Percentiles rank a stretch among this genome's conserved stretches.
These are phyloP conservation scores for Arbacia lixula DNA, from an alignment of 53 echinoderm and acorn worm genomes.

Conservation along the genomic window DNA sequence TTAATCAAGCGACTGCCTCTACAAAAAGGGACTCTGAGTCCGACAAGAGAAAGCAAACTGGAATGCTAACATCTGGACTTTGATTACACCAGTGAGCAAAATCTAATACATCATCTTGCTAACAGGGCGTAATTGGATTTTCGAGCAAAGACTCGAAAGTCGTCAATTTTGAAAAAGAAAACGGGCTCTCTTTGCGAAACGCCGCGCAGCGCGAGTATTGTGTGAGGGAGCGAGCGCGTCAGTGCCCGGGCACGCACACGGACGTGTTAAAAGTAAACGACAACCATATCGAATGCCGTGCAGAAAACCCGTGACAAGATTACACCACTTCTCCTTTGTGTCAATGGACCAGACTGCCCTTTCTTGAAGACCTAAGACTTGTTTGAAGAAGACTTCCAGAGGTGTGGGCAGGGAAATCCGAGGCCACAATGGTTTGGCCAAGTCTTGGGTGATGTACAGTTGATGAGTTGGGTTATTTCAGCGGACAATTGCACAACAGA, in stretches of 20 bases:
- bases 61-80: conserved; percentile 42
- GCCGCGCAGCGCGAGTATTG: conserved; percentile 6
- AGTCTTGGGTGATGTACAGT: conserved; percentile 5
- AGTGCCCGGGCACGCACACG: conserved; percentile 11
- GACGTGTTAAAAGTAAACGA: conserved; percentile 43
- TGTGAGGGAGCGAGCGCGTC: neutral
- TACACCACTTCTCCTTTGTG: conserved; percentile 14
- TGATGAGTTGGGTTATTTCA: conserved; percentile 20
- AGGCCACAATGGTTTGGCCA: neutral
- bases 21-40: too few species aligned
- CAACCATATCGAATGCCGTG: conserved; percentile 14
- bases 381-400: conserved; percentile 8
- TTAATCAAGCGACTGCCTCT: conserved; percentile 39
- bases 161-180: conserved; percentile 37
- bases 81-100: conserved; percentile 42
- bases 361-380: conserved; percentile 30
- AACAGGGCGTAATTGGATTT: conserved; percentile 49
- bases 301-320: conserved; percentile 8
- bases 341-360: neutral
- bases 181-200: conserved; percentile 13
- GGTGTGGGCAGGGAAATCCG: conserved; percentile 31
- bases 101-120: conserved; percentile 39
- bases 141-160: conserved; percentile 25
- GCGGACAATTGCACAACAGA: conserved; percentile 30
- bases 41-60: conserved; percentile 1